These are phyloP conservation scores for Adelges cooleyi DNA, from an alignment of 1,140 invertebrate genomes.

Conservation along the genomic window DNA sequence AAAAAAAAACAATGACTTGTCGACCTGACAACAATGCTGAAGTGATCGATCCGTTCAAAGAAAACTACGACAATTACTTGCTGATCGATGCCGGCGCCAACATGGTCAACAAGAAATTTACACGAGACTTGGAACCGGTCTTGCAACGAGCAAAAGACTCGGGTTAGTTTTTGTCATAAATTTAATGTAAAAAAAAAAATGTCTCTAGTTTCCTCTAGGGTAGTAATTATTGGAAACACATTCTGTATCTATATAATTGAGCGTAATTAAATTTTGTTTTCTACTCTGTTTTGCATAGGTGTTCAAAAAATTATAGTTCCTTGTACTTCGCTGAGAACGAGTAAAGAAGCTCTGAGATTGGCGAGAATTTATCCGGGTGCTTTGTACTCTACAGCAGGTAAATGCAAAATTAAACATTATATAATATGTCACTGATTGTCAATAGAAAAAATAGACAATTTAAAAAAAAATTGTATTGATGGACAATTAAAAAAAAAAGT, in stretches of 20 bases:
- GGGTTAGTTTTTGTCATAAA: conserved; percentile 44
- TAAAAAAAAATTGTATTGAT: too few relatives aligned
- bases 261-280: not conserved
- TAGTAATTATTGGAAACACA: not conserved
- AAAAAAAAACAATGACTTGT: conserved; percentile 35
- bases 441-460: too few relatives aligned
- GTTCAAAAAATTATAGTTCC: conserved; percentile 92
- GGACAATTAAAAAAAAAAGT: too few relatives aligned
- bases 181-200: not conserved
- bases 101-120: conserved; percentile 89
- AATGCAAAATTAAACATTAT: not conserved
- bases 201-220: not conserved
- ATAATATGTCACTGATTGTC: too few relatives aligned
- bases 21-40: not conserved
- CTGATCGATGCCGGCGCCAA: conserved; percentile 88
- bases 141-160: conserved; percentile 83
- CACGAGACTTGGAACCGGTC: conserved; percentile 82
- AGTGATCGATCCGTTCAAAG: not conserved
- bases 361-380: conserved; percentile 78
- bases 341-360: conserved; percentile 78
- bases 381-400: conserved; percentile 84
- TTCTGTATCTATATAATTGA: too few relatives aligned
- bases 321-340: conserved; percentile 73
- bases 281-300: conserved; percentile 55
- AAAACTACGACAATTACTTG: conserved; percentile 69